Evolutionary conservation across 2,888 invertebrate genomes (phyloP), one percentile per base, ranked within the genome.

Genomic region (Diarsia brunnea): DNA sequence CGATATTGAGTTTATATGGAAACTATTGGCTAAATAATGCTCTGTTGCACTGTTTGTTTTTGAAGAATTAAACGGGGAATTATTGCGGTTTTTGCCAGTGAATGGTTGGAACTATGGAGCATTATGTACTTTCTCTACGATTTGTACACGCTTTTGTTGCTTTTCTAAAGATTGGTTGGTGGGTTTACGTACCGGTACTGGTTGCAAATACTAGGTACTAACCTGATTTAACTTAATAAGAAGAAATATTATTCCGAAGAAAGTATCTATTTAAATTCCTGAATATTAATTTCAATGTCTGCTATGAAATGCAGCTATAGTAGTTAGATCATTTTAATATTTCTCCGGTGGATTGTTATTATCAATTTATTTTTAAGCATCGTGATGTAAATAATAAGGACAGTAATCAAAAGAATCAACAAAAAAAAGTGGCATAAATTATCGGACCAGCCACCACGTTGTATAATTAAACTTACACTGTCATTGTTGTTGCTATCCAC

Each of bases 1-100:
- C 78, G 71, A 77, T 67, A 72, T 67, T 73, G 51, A 61, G 69
- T 78, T 73, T 76, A 24, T 73, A 81, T 81, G 64, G 60, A 43
- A 75, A 81, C 82, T 81, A 69, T 85, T 51, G 80, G 55, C 27
- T 72, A 49, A 70, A 71, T 69, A 45, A 79, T 79, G 60, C 80
- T 84, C 19, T 19, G 24, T 49, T 69, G 51, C 47, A 47, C 24
- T 65, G 63, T 69, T 64, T 45, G 24, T 47, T 24, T 38, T 47
- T 51, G 31, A 16, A 38, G 19, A 45, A 58, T 31, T 5, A 31
- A 69, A 51, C 19, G 2, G n/a, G 10, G 11, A 31, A n/a, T 31
- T 16, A 4, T 49, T 8, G 19, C 31, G n/a, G 0, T 4, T 31
- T 38, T 69, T 24, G 3, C 4, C 4, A 10, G 11, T 10, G 16